Base-by-base conservation (phyloP, 1,140 invertebrate species). In the Pachypeltis micranthus region DNA sequence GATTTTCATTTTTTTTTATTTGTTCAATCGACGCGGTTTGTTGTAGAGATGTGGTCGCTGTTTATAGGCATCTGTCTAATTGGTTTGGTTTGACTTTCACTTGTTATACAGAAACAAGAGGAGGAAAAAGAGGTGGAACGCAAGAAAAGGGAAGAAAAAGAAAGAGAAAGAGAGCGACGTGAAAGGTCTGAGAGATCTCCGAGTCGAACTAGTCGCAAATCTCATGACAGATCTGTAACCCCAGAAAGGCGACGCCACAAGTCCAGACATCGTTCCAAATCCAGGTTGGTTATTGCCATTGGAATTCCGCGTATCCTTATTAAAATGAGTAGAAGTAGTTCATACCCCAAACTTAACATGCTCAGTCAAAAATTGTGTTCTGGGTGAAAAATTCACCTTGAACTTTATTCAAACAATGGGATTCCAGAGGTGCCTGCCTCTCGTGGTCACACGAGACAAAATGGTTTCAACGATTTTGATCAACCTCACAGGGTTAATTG, bases 101-200 rank as follows among this genome's bases (percentile, higher is more conserved):
- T 28, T 69, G 54, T 78, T 77, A 79, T 80, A 68, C 78, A 83
- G 80, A 83, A 83, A 77, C 81, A 84, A 77, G 83, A 85, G 63
- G 69, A 71, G 64, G 70, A 71, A 61, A 70, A 70, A 74, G 70
- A 72, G 60, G 68, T 71, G 1, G 74, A 77, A 59, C 63, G 74
- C 25, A 72, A 74, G 51, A 67, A 71, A 28, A 68, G 73, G 31
- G 65, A 72, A 44, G 68, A 70, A 39, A 67, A 69, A 39, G 70
- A 71, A 58, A 67, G 70, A 44, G 71, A 72, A 51, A 65, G 68
- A 44, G 66, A 70, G 31, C 23, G 67, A 27, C 64, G 69, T 14
- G 57, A 59, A 2, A 29, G 57, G 69, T 72, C 59, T 73, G 76
- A 56, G 72, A 81, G 65, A 76, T 80, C 66, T 78, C 81, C 61